These are phyloP conservation scores for Halictus rubicundus DNA, from an alignment of 1,140 invertebrate species.

Conservation along the genomic window DNA sequence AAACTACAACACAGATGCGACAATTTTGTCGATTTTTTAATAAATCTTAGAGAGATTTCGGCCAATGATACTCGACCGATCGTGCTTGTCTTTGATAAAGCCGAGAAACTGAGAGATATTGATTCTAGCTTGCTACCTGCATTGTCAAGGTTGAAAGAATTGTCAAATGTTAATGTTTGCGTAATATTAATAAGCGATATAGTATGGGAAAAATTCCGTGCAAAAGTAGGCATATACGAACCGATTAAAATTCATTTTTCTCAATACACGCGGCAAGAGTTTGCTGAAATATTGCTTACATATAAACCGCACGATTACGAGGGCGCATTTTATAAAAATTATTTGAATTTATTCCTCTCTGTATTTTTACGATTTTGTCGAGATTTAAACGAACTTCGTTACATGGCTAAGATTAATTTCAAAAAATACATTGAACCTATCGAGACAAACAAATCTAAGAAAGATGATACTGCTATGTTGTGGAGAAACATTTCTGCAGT, in stretches of 20 bases:
- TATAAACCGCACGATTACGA: slow-evolving; percentile 72
- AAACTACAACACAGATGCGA: slow-evolving; percentile 83
- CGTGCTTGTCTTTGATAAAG: slow-evolving; percentile 88
- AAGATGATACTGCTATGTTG: slow-evolving; percentile 85
- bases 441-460: slow-evolving; percentile 80
- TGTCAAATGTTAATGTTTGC: slow-evolving; percentile 87
- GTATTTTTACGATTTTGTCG: slow-evolving; percentile 90
- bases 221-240: slow-evolving; percentile 86
- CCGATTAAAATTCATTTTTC: slow-evolving; percentile 89
- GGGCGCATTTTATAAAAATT: slow-evolving; percentile 86
- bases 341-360: slow-evolving; percentile 89
- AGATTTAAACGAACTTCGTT: slow-evolving; percentile 89
- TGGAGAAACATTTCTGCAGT: slow-evolving; percentile 90
- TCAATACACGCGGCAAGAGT: slow-evolving; percentile 90
- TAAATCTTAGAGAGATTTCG: slow-evolving; percentile 79
- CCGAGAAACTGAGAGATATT: slow-evolving; percentile 88
- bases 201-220: slow-evolving; percentile 89
- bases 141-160: slow-evolving; percentile 87
- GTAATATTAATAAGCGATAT: slow-evolving; percentile 89
- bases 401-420: slow-evolving; percentile 87
- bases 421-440: slow-evolving; percentile 89
- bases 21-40: slow-evolving; percentile 87
- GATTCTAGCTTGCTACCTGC: slow-evolving; percentile 86
- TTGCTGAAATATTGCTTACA: slow-evolving; percentile 86
- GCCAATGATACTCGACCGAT: slow-evolving; percentile 76